These are phyloP conservation scores for Phyllotreta cruciferae DNA, from an alignment of 2,888 invertebrate species.

Conservation along the genomic window DNA sequence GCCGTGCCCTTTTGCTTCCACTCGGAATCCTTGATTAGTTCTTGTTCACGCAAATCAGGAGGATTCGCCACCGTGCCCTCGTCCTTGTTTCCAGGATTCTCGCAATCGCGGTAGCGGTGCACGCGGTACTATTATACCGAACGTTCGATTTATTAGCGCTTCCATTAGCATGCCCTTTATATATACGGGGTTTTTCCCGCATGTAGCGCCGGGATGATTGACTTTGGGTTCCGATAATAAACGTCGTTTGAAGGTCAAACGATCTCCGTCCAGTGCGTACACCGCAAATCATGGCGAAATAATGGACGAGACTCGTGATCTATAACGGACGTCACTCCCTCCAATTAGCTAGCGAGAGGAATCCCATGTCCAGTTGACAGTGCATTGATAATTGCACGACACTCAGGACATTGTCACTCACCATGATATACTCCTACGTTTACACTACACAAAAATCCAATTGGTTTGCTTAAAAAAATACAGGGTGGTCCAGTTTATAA, in stretches of 20 bases:
- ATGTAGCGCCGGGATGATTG: too few relatives aligned
- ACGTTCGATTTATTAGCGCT: too few relatives aligned
- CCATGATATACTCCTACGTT: constrained; percentile 20
- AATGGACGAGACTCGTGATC: constrained; percentile 34
- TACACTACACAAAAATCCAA: constrained; percentile 2
- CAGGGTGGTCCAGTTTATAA: too few relatives aligned
- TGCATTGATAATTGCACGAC: constrained; percentile 40
- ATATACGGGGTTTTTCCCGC: too few relatives aligned
- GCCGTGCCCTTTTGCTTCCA: constrained; percentile 22
- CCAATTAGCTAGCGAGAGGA: constrained; percentile 44
- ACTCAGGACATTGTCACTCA: constrained; percentile 22
- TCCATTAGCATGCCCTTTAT: too few relatives aligned
- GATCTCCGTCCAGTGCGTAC: constrained; percentile 25
- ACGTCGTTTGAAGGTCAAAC: constrained; percentile 29
- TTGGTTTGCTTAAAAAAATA: too few relatives aligned
- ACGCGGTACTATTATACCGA: too few relatives aligned
- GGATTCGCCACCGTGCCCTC: neutral
- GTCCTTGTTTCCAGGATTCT: constrained; percentile 5
- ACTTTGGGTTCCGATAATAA: neutral
- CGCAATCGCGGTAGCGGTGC: too few relatives aligned
- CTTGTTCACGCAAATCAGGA: constrained; percentile 34
- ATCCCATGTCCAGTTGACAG: constrained; percentile 41
- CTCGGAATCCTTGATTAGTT: constrained; percentile 33
- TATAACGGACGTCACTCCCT: constrained; percentile 36
- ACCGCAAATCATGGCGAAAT: constrained; percentile 40